Conservation (phyloP, 2,888 invertebrate species). For the Lasioglossum lativentre region DNA sequence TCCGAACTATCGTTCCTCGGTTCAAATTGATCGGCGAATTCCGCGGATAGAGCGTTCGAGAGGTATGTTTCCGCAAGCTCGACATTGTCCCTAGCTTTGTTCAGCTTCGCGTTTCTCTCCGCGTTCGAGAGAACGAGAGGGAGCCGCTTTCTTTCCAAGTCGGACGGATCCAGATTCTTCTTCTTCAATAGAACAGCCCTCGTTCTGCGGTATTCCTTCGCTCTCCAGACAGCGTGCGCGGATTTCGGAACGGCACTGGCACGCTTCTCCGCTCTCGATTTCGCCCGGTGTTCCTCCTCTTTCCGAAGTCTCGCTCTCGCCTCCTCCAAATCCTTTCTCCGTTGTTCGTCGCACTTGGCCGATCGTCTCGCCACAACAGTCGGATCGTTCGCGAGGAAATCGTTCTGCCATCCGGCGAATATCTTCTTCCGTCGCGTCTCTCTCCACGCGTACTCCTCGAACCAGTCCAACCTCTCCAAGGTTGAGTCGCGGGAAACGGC, state of each 20-base stretch:
- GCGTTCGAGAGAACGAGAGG: constrained; percentile 87
- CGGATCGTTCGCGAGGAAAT: constrained; percentile 73
- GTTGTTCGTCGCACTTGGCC: constrained; percentile 70
- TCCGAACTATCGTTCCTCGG: not conserved
- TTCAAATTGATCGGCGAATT: constrained; percentile 61
- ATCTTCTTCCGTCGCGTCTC: constrained; percentile 76
- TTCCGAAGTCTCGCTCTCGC: constrained; percentile 67
- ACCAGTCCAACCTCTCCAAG: constrained; percentile 75
- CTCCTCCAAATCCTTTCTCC: constrained; percentile 87
- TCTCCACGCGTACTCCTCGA: constrained; percentile 75
- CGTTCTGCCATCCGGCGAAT: constrained; percentile 76
- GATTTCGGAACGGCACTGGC: constrained; percentile 63
- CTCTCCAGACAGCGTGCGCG: constrained; percentile 86
- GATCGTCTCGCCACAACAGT: constrained; percentile 66
- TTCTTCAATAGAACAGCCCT: constrained; percentile 87
- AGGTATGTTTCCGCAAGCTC: constrained; percentile 61
- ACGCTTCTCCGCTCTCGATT: constrained; percentile 76
- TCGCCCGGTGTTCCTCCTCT: constrained; percentile 71
- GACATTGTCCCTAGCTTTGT: constrained; percentile 71
- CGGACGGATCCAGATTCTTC: constrained; percentile 87
- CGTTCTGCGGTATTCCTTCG: constrained; percentile 88
- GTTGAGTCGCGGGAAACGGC: constrained; percentile 73
- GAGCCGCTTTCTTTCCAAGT: constrained; percentile 87
- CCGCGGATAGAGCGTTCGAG: constrained; percentile 60
- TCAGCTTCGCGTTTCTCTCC: constrained; percentile 86